phyloP scores from a whole-genome alignment of 2,113 vertebrate genomes.

The Gallinago paraguaiae region DNA sequence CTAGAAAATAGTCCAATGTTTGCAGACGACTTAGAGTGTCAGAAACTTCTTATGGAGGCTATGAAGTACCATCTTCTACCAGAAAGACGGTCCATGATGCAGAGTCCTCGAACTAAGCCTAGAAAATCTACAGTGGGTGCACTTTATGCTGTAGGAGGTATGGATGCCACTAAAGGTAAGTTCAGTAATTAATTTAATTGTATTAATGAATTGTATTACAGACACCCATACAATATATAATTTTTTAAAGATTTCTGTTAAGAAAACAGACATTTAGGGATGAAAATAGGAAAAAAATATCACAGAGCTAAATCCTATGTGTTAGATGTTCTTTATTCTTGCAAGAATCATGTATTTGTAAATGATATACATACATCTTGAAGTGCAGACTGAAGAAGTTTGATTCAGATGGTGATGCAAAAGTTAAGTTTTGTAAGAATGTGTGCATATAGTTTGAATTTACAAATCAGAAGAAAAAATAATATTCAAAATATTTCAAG shows the following conservation, averaged over 20 bases:
- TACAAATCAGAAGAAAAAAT: neutral
- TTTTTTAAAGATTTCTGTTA: neutral
- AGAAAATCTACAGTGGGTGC: slow-evolving; percentile 97
- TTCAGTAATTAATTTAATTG: neutral
- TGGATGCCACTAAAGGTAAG: slow-evolving; percentile 93
- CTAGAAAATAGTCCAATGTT: slow-evolving; percentile 96
- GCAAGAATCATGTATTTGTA: neutral
- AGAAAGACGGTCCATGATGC: slow-evolving; percentile 91
- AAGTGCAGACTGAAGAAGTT: neutral
- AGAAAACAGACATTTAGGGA: neutral
- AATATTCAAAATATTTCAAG: neutral
- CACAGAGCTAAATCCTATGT: neutral
- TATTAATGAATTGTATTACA: neutral
- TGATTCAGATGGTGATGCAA: neutral
- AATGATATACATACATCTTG: rapidly evolving
- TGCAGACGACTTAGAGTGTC: slow-evolving; percentile 91
- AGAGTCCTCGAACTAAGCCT: slow-evolving; percentile 94
- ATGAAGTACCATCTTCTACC: slow-evolving; percentile 98
- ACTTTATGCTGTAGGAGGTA: slow-evolving; percentile 95
- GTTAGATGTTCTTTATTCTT: neutral
- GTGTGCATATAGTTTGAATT: neutral
- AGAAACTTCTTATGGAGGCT: slow-evolving; percentile 96
- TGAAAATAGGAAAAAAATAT: neutral
- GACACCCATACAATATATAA: rapidly evolving
- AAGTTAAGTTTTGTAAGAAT: neutral